Conservation (phyloP, 2,797 vertebrate genomes). For the Psittacula derbiana region DNA sequence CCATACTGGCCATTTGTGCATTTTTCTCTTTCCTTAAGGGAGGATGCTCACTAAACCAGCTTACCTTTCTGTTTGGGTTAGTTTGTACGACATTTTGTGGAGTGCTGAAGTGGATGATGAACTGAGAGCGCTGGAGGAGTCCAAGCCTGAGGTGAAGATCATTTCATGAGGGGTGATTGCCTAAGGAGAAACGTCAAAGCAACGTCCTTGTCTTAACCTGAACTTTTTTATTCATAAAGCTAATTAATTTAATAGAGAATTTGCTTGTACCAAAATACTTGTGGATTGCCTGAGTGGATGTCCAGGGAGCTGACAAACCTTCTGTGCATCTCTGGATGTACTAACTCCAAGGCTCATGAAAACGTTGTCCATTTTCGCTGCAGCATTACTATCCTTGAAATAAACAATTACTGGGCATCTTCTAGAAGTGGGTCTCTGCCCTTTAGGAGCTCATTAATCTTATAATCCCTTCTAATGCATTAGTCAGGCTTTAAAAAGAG, state of each 20-base stretch:
- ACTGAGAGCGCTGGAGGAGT: conserved; percentile 62
- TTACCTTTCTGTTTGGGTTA: not conserved
- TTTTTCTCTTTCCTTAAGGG: not conserved
- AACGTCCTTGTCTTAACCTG: not conserved
- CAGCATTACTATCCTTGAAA: not conserved
- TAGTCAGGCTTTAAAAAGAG: conserved; percentile 13
- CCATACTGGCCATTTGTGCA: not conserved
- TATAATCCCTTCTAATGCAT: not conserved
- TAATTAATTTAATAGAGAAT: conserved; percentile 48
- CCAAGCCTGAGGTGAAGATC: conserved; percentile 65
- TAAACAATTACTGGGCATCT: conserved; percentile 28
- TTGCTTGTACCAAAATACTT: conserved; percentile 3
- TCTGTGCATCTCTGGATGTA: not conserved
- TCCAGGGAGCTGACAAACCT: not conserved
- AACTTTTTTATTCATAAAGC: not conserved
- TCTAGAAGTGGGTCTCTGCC: conserved; percentile 1
- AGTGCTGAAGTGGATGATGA: conserved; percentile 34
- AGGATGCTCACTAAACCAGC: not conserved
- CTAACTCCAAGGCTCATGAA: not conserved
- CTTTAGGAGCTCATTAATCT: conserved; percentile 38
- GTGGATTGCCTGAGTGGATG: not conserved
- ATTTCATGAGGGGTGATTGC: conserved; percentile 63
- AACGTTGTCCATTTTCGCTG: not conserved
- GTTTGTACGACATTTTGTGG: conserved; percentile 75
- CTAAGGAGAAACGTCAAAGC: not conserved